Base-by-base conservation (phyloP, 92 coral and sea anemone genomes). In the Porites lobata region DNA sequence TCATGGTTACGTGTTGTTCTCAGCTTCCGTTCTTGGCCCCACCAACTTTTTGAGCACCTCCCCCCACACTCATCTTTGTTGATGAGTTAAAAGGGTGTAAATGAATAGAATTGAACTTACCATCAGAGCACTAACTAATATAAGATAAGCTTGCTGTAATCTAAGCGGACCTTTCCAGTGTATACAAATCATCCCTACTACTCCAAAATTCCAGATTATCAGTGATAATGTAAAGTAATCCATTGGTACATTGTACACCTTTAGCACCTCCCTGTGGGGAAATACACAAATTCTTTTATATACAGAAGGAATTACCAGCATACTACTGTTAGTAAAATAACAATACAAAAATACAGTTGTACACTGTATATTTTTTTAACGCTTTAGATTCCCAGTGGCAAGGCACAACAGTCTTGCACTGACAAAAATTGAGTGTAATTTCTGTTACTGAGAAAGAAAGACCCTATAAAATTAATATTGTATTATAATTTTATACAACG, bases 151-250 rank as follows among this genome's bases (percentile, higher is more conserved):
- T 76, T 97, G 99, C 81, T 97, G 99, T 56, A 97, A 83, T 51
- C 94, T 81, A 56, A 97, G 84, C 20, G 99, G 99, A 12, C 99
- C 99, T 72, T 97, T 97, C 99, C 99, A 97, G 78, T 97, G 99
- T 50, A 97, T 97, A 73, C 99, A 95, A 15, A 97, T 94, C 98
- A 97, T 97, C 22, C 99, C 99, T 11, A 97, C 98, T 0, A 97
- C 98, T 32, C 99, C 99, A 95, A 97, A 97, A 81, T 97, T 97
- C 99, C 99, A 97, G 84, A 97, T 75, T 74, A 97, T 94, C 38
- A 97, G 76, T 0, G 98, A 87, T 65, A 97, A 69, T 12, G 99
- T 97, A 90, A 97, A 83, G 80, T 97, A 97, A 65, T 97, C 99
- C 99, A 97, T 97, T 13, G 99, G 95, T 20, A 96, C 98, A 89